Percentiles rank a stretch among this genome's conserved stretches.
phyloP scores from a whole-genome alignment of 2,797 vertebrate genomes.

The Hydrolagus colliei region DNA sequence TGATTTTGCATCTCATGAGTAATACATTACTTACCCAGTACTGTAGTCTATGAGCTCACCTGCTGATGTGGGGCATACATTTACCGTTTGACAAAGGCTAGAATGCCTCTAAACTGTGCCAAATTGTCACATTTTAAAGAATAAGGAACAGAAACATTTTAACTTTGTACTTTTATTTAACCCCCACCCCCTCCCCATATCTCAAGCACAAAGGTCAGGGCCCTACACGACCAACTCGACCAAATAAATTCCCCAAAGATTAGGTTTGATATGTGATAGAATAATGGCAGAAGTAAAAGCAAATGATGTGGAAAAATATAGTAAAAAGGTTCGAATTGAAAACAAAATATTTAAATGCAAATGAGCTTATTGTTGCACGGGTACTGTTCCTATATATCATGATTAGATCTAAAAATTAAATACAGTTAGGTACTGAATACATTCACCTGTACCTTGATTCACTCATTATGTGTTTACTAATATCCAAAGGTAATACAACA shows the following conservation, averaged over 20 bases:
- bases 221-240: background rate
- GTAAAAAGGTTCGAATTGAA: background rate
- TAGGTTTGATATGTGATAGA: background rate
- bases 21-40: too few species aligned
- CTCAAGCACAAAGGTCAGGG: background rate
- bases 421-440: background rate
- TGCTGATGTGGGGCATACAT: too few species aligned
- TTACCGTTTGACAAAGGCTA: too few species aligned
- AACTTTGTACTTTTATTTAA: background rate
- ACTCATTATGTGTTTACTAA: background rate
- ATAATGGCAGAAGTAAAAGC: background rate
- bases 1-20: too few species aligned
- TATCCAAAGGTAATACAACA: background rate
- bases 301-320: background rate
- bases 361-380: conserved; percentile 9
- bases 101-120: too few species aligned
- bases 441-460: background rate
- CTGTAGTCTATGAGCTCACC: too few species aligned
- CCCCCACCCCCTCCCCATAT: too few species aligned
- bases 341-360: background rate
- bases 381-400: background rate
- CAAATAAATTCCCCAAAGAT: background rate
- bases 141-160: background rate
- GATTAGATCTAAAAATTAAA: background rate
- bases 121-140: too few species aligned